Evolutionary conservation across 2,888 invertebrate species (phyloP).

Genomic region (Rotaria sp.): DNA sequence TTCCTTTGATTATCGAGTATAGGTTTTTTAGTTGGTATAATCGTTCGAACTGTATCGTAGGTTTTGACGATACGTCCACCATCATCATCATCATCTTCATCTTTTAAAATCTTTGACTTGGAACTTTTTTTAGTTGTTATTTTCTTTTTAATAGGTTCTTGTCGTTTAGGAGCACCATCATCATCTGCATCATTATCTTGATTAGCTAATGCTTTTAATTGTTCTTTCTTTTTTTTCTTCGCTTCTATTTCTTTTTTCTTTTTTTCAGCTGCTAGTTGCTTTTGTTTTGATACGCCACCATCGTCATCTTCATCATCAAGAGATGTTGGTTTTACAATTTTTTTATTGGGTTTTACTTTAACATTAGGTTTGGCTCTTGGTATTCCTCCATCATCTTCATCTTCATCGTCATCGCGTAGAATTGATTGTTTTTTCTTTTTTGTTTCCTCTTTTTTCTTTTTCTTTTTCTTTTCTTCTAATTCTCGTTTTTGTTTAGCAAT

Average conservation of each 20-base stretch:
- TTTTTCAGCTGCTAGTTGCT: background rate
- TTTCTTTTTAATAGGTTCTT: background rate
- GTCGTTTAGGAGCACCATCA: background rate
- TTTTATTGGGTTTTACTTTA: background rate
- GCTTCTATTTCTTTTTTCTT: background rate
- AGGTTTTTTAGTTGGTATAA: background rate
- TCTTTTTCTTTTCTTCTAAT: background rate
- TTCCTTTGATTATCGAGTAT: background rate
- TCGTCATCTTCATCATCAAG: background rate
- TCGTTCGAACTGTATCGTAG: background rate
- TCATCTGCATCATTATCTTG: background rate
- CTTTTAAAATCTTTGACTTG: background rate
- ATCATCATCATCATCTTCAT: slow-evolving; percentile 2
- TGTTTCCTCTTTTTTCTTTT: background rate
- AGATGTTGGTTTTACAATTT: background rate
- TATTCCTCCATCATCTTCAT: background rate
- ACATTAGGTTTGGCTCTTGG: background rate
- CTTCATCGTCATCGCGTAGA: background rate
- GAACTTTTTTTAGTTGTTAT: background rate
- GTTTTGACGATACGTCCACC: background rate
- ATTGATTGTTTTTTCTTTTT: background rate
- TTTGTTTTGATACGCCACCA: background rate
- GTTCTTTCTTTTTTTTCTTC: background rate
- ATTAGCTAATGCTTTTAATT: background rate
- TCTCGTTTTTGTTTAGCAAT: background rate